phyloP scores from a whole-genome alignment of 2,113 vertebrate species.

The Chunga burmeisteri region DNA sequence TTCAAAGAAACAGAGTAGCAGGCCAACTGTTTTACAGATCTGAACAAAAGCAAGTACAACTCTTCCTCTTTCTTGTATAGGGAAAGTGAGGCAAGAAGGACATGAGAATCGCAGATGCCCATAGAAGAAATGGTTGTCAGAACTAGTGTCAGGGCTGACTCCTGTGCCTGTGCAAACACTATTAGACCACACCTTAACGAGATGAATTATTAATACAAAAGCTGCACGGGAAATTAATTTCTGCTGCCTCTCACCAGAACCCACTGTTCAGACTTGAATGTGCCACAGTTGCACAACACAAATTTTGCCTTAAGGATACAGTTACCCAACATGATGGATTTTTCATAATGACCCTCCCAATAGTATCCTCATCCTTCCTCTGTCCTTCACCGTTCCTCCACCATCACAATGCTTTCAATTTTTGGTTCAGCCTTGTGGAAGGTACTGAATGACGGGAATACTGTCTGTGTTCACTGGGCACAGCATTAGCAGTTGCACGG shows the following conservation, averaged over 20 bases:
- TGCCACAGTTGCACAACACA: conserved; percentile 21
- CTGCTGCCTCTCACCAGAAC: conserved; percentile 38
- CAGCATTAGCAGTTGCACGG: fast-evolving
- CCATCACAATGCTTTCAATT: not conserved
- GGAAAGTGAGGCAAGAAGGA: not conserved
- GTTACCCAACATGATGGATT: conserved; percentile 27
- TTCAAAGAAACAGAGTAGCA: not conserved
- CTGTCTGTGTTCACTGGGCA: not conserved
- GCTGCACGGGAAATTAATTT: conserved; percentile 12
- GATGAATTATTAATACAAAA: conserved; percentile 47
- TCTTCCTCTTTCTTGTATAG: not conserved
- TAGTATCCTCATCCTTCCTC: not conserved
- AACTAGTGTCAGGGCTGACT: not conserved
- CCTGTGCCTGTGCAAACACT: not conserved
- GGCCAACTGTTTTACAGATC: not conserved
- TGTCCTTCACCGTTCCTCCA: not conserved
- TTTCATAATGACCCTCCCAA: conserved; percentile 1
- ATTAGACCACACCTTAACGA: conserved; percentile 28
- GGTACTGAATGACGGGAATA: not conserved
- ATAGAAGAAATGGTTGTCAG: not conserved
- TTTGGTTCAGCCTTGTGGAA: not conserved
- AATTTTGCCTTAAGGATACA: conserved; percentile 29
- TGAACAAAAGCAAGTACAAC: not conserved
- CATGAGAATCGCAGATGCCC: not conserved
- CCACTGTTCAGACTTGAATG: conserved; percentile 48